Conservation (phyloP, 2,113 vertebrate genomes). For the Cavia aperea region DNA sequence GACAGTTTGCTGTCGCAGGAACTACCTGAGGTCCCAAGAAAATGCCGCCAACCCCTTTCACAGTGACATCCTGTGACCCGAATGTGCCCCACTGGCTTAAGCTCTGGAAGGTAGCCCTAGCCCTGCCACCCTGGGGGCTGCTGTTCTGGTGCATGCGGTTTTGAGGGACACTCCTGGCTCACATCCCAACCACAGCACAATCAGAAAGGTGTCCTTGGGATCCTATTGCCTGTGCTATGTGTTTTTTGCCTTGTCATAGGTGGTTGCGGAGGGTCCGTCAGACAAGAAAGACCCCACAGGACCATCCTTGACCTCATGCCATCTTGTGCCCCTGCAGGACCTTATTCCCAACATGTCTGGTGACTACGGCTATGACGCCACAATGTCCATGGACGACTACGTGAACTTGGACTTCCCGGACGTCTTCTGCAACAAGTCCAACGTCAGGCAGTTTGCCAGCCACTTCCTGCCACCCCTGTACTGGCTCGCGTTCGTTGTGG, state of each 20-base stretch:
- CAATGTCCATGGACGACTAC: neutral
- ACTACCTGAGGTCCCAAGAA: neutral
- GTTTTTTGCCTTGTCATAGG: neutral
- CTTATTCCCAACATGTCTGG: neutral
- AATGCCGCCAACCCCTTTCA: neutral
- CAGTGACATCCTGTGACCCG: neutral
- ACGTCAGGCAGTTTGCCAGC: constrained; percentile 76
- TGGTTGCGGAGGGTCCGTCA: neutral
- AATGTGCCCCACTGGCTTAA: neutral
- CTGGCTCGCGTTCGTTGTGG: constrained; percentile 84
- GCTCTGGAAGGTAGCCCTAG: neutral
- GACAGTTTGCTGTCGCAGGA: neutral
- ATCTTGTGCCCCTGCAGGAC: constrained; percentile 54
- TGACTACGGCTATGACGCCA: constrained; percentile 46
- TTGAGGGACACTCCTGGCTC: no score
- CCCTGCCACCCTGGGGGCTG: neutral
- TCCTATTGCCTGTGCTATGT: accelerated
- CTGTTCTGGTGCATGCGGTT: neutral
- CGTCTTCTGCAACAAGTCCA: constrained; percentile 73
- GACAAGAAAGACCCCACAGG: neutral
- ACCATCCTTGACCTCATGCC: neutral
- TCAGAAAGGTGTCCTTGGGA: neutral
- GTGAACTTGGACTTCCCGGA: neutral
- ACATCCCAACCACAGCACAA: no score
- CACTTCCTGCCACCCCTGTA: constrained; percentile 81